Base-by-base conservation (phyloP, 1,140 invertebrate genomes). In the Tetraneura akinire region DNA sequence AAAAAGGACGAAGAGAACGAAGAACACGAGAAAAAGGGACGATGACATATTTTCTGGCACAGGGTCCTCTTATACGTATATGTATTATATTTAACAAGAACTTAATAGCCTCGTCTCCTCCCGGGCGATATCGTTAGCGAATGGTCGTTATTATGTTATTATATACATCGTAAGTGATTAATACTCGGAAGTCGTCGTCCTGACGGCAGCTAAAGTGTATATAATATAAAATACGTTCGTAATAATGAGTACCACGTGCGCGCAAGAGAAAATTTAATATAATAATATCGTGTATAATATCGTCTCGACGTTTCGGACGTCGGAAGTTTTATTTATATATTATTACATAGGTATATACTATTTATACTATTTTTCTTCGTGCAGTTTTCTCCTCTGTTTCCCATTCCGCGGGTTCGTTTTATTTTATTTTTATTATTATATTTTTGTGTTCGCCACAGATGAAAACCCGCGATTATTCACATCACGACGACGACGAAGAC, bases 31-130 rank as follows among this genome's bases (percentile, higher is more conserved):
- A 68, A 8, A 45, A 68, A 45, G 42, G 21, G 37, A 47, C 37
- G 32, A 26, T 47, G 23, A n/a, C n/a, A n/a, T n/a, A n/a, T n/a
- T 62, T 62, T 68, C 66, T 68, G 66, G 66, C 66, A 47, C 23
- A 14, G 37, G 42, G 14, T 26, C 66, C 66, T 18, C n/a, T n/a
- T n/a, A n/a, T n/a, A n/a, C n/a, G n/a, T n/a, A n/a, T n/a, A n/a
- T n/a, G n/a, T n/a, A n/a, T n/a, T n/a, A n/a, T n/a, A n/a, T 68
- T 68, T 68, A 47, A 68, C 66, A 68, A 68, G 42, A 26, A 68
- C 66, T 68, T 68, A 47, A 68, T 68, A 68, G 66, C 37, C 21
- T 26, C 66, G 66, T 68, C 66, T 21, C 42, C 21, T 47, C 42
- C 66, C 37, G 37, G 66, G 26, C 66, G 21, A 47, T 37, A n/a